Base-by-base conservation (phyloP, 92 coral and sea anemone species). In the Parazoanthus swiftii region DNA sequence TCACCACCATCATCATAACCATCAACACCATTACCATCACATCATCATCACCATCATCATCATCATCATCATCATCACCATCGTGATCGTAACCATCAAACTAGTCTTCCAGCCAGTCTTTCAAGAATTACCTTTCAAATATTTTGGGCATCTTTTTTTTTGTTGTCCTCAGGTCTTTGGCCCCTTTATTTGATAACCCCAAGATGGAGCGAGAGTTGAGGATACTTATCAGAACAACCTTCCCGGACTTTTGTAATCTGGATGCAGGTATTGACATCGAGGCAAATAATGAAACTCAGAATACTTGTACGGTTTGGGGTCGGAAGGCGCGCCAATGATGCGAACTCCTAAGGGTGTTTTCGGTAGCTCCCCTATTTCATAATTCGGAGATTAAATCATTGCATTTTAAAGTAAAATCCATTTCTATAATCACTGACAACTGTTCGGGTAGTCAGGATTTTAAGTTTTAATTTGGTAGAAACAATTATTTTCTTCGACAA, bases 101-200 rank as follows among this genome's bases (percentile, higher is more conserved):
- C 9, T 54, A 0, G 1, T 6, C 51, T 48, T 48, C 14, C 20
- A 54, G 14, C 18, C 1, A 29, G 33, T 54, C 59, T 54, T 13
- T 14, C 59, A 13, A 14, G 59, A 54, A 54, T 54, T 54, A 11
- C 59, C 16, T 54, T 51, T 23, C 42, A 56, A 37, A 9, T 38
- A 58, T 3, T 67, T 9, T 4, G 38, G 11, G 15, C 0, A 9
- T 70, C 5, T 76, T 80, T 39, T 76, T 80, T 39, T 74, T 76
- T 35, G 6, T 39, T 68, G 33, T 58, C 16, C 59, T 43, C 70
- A 95, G 97, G 90, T 95, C 99, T 36, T 91, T 97, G 35, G 88
- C 95, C 6, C 99, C 99, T 54, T 89, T 97, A 36, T 89, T 97
- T 56, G 99, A 97, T 58, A 93, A 95, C 78, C 98, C 94, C 26